phyloP scores from a whole-genome alignment of 2,797 vertebrate genomes.

The Rhinatrema bivittatum region DNA sequence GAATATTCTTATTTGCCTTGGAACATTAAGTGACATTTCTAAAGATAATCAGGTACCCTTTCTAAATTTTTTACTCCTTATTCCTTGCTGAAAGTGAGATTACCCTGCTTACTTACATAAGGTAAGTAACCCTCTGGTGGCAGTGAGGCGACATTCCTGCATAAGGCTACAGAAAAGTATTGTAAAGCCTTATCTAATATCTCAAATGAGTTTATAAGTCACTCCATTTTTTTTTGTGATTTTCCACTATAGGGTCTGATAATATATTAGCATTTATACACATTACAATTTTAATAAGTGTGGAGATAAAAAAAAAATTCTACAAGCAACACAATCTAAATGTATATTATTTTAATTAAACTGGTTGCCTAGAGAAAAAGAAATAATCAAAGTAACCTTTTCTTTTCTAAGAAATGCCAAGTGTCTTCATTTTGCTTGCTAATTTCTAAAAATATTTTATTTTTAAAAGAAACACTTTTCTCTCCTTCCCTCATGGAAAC shows the following conservation, averaged over 20 bases:
- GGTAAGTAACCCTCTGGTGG: background rate
- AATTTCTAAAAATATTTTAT: too few species aligned
- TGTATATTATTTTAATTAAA: conserved; percentile 1
- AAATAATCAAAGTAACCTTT: conserved; percentile 4
- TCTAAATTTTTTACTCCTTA: conserved; percentile 16
- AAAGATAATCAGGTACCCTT: conserved; percentile 19
- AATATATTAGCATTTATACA: too few species aligned
- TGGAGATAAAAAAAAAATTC: too few species aligned
- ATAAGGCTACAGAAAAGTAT: conserved; percentile 7
- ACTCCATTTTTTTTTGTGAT: too few species aligned
- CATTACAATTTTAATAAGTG: too few species aligned
- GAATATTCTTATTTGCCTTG: conserved; percentile 55
- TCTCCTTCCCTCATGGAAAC: background rate
- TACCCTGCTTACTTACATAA: conserved; percentile 15
- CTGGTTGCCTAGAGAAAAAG: conserved; percentile 1
- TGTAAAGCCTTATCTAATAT: too few species aligned
- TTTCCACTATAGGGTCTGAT: too few species aligned
- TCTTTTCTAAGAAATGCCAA: conserved; percentile 3
- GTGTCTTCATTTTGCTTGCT: too few species aligned
- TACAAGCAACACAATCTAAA: too few species aligned
- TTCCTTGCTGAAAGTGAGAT: conserved; percentile 1
- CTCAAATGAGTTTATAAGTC: too few species aligned
- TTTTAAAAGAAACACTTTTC: conserved; percentile 7
- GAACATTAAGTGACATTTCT: conserved; percentile 24
- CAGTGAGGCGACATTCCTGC: conserved; percentile 1